Evolutionary conservation across 37 sponge, comb jelly and placozoan species (phyloP).

Genomic region (Beroe ovata): DNA sequence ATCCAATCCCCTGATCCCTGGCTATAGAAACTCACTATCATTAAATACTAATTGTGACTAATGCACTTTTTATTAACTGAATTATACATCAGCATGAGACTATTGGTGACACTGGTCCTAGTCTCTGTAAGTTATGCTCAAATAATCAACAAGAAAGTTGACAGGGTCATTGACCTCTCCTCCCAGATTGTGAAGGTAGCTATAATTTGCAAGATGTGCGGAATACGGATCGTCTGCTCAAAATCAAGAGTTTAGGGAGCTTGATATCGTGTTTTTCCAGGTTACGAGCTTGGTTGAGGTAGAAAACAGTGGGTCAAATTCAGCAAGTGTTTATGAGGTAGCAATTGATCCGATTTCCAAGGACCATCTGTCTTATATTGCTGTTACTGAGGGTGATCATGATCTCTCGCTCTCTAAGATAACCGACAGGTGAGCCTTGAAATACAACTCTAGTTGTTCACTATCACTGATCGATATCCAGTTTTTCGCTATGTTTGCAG

Average conservation of each 20-base stretch:
- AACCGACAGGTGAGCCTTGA: slow-evolving; percentile 46
- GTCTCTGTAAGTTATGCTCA: slow-evolving; percentile 3
- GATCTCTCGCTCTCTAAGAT: neutral
- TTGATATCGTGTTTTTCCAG: too few species aligned
- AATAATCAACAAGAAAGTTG: slow-evolving; percentile 25
- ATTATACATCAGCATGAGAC: slow-evolving; percentile 45
- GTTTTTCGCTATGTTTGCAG: neutral
- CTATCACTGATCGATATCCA: too few species aligned
- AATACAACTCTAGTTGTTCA: too few species aligned
- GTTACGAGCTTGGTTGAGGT: neutral
- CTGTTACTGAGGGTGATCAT: neutral
- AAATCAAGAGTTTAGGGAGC: too few species aligned
- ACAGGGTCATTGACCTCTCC: slow-evolving; percentile 28
- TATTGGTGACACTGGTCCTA: neutral
- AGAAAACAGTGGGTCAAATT: slow-evolving; percentile 14
- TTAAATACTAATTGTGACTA: too few species aligned
- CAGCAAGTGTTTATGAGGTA: neutral
- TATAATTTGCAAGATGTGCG: too few species aligned
- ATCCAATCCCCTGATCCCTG: too few species aligned
- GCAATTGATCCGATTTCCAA: neutral
- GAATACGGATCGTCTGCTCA: too few species aligned
- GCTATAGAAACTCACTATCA: too few species aligned
- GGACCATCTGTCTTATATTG: slow-evolving; percentile 14
- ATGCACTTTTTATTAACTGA: neutral
- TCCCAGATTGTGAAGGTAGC: slow-evolving; percentile 61